A percentile compares a stretch with the other conserved stretches of the same genome.
These are phyloP conservation scores for Corythornis leucogaster DNA, from an alignment of 2,797 vertebrate species.

Conservation along the genomic window DNA sequence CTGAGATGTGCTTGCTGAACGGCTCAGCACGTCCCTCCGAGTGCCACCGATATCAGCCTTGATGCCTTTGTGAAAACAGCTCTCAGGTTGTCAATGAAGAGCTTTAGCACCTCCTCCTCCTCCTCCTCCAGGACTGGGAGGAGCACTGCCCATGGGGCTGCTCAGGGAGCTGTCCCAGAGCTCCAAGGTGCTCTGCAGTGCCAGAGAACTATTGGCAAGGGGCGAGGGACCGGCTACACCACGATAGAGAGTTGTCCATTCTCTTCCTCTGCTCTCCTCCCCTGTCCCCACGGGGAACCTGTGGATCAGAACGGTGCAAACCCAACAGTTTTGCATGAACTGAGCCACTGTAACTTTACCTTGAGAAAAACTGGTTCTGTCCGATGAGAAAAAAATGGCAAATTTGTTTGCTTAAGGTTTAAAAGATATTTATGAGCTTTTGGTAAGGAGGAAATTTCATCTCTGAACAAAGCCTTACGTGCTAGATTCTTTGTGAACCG, in stretches of 20 bases:
- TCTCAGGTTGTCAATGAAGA: not conserved
- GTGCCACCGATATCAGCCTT: not conserved
- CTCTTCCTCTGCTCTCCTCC: not conserved
- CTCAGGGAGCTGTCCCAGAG: not conserved
- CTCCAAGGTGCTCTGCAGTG: not conserved
- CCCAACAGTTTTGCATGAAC: not conserved
- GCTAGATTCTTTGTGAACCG: constrained; percentile 42
- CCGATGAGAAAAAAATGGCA: not conserved
- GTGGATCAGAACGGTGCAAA: not conserved
- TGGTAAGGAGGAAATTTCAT: constrained; percentile 65
- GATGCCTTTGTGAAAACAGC: not conserved
- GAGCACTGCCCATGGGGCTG: not conserved
- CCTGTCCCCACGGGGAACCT: not conserved
- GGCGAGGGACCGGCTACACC: not conserved
- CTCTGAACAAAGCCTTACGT: constrained; percentile 47
- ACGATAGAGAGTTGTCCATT: not conserved
- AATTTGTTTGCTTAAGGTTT: constrained; percentile 73
- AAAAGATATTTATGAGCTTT: constrained; percentile 69
- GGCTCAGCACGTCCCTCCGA: not conserved
- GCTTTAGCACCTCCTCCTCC: not conserved
- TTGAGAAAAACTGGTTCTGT: constrained; percentile 40
- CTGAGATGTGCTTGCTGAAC: not conserved
- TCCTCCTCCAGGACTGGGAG: not conserved
- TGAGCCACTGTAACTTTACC: not conserved
- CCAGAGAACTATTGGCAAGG: not conserved